Evolutionary conservation across 2,797 vertebrate species (phyloP), one percentile per base, ranked within the genome.

Genomic region (Tamandua tetradactyla): DNA sequence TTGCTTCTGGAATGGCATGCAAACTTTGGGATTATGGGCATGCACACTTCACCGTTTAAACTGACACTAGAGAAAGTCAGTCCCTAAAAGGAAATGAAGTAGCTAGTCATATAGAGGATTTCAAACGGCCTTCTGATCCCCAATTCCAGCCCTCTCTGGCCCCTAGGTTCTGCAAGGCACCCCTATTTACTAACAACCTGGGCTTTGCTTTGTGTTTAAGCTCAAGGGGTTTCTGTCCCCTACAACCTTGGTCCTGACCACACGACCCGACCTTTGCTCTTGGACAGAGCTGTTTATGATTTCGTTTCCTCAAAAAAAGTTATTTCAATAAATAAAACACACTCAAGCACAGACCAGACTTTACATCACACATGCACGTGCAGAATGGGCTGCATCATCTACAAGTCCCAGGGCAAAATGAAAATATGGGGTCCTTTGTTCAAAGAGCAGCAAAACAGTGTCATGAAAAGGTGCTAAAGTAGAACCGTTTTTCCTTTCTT

Each of bases 261-360:
- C 44, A 37, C 22, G 82, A 49, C 57, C 15, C 74, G 44, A 52
- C 7, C 59, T 93, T 66, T 75, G 91, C 55, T 52, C 55, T 49
- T 35, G 12, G 57, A 57, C 9, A 68, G 66, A 62, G 74, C 62
- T 40, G 11, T 35, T 74, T 69, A 35, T 25, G 22, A 11, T 22
- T 80, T 94, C 25, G 87, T 91, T 44, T 52, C 71, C 72, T 87
- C 71, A 86, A 75, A 92, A 86, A 13, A 2, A 40, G 71, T 42
- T 10, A 72, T 61, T 82, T 95, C 78, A 74, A 80, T 47, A 61
- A 40, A 59, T 64, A 84, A 57, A 55, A 52, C 3, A 44, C 7
- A n/a, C 49, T 44, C 32, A 0, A 52, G 15, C 40, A 91, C 18
- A 76, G 44, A 55, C 78, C 85, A 62, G 84, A 81, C 61, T 76